Evolutionary conservation across 2,888 invertebrate genomes (phyloP).

Genomic region (Dynastes grantii): DNA sequence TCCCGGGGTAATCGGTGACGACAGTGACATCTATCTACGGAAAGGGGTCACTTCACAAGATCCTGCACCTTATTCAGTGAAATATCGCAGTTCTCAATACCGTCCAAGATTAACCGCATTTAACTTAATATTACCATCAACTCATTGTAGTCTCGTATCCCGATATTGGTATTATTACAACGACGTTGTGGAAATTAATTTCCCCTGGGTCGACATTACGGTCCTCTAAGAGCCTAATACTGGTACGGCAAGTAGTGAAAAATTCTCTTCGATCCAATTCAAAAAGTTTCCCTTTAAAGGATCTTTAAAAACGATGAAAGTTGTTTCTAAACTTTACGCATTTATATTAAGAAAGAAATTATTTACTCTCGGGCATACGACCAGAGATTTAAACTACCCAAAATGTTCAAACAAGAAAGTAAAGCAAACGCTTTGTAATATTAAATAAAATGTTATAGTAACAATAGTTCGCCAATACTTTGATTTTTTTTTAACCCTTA

Average conservation of each 20-base stretch:
- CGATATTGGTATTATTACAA: slow-evolving; percentile 39
- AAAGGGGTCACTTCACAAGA: slow-evolving; percentile 44
- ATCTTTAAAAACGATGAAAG: background rate
- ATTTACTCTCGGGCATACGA: too few species aligned
- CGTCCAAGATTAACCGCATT: slow-evolving; percentile 45
- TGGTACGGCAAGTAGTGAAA: slow-evolving; percentile 24
- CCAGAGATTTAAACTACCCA: too few species aligned
- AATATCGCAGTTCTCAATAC: slow-evolving; percentile 37
- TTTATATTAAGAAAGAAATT: too few species aligned
- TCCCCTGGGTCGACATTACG: slow-evolving; percentile 43
- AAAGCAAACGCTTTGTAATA: too few species aligned
- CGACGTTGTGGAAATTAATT: slow-evolving; percentile 47
- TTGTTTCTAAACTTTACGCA: background rate
- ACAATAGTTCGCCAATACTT: too few species aligned
- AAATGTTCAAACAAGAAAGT: too few species aligned
- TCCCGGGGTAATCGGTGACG: slow-evolving; percentile 67
- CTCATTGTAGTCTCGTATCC: slow-evolving; percentile 40
- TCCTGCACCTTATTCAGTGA: slow-evolving; percentile 28
- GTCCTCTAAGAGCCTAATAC: slow-evolving; percentile 26
- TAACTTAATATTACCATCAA: slow-evolving; percentile 48
- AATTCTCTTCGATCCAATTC: slow-evolving; percentile 16
- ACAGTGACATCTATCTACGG: slow-evolving; percentile 65
- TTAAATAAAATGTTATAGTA: too few species aligned
- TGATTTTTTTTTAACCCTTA: too few species aligned
- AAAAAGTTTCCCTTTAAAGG: background rate